A percentile compares a stretch with the other conserved stretches of the same genome.
Evolutionary conservation across 92 coral and sea anemone genomes (phyloP).

Genomic region (Porites divaricata): DNA sequence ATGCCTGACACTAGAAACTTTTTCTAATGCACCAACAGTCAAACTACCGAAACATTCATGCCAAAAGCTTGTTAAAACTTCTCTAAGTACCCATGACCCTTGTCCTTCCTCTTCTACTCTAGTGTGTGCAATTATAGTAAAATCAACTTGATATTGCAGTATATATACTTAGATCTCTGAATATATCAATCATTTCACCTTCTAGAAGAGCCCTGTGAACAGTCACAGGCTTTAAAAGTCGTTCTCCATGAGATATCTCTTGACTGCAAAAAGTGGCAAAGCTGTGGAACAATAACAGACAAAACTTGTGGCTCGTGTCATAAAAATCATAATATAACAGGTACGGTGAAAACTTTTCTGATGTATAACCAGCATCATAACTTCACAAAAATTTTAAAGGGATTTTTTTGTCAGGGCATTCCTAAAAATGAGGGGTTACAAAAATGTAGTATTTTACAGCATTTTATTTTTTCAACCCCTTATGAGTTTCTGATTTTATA

Average conservation of each 20-base stretch:
- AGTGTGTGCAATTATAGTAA: too few species aligned
- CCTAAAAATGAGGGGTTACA: too few species aligned
- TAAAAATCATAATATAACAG: not conserved
- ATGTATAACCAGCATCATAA: not conserved
- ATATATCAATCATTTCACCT: too few species aligned
- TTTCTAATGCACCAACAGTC: conserved; percentile 53
- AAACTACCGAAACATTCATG: too few species aligned
- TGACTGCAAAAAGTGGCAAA: too few species aligned
- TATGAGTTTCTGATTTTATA: too few species aligned
- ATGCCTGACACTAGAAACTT: conserved; percentile 56
- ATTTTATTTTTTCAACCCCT: too few species aligned
- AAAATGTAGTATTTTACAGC: not conserved
- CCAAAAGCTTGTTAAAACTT: conserved; percentile 48
- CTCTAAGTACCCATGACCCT: conserved; percentile 56
- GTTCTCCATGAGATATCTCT: too few species aligned
- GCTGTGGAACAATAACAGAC: too few species aligned
- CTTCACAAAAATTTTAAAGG: not conserved
- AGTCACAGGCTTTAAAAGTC: conserved; percentile 1
- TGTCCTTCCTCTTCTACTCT: conserved; percentile 51
- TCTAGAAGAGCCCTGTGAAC: too few species aligned
- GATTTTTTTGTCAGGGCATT: too few species aligned
- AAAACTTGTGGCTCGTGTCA: not conserved
- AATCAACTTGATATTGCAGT: conserved; percentile 18
- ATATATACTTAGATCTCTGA: conserved; percentile 33
- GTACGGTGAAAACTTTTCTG: too few species aligned